phyloP scores from a whole-genome alignment of 1,140 invertebrate species.

The Hormaphis cornu region DNA sequence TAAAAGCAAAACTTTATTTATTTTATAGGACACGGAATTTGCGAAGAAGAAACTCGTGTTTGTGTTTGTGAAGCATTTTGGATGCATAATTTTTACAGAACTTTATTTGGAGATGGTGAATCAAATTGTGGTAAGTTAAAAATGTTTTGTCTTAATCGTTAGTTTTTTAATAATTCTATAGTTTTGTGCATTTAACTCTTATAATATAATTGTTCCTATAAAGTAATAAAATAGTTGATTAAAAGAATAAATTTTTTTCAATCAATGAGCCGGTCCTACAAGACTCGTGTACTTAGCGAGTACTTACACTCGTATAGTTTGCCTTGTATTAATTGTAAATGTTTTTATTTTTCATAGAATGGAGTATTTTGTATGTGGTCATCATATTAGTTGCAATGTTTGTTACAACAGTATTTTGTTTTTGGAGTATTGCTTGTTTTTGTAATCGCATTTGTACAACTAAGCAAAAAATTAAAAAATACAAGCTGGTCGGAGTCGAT shows the following conservation, averaged over 20 bases:
- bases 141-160: conserved; percentile 37
- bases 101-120: conserved; percentile 54
- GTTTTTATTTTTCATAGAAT: conserved; percentile 49
- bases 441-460: conserved; percentile 49
- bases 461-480: conserved; percentile 26
- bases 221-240: too few species aligned
- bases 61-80: conserved; percentile 92
- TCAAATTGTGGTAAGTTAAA: conserved; percentile 64
- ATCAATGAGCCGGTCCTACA: too few species aligned
- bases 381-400: conserved; percentile 59
- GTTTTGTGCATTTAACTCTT: too few species aligned
- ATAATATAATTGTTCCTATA: too few species aligned
- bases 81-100: conserved; percentile 72
- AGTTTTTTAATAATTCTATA: conserved; percentile 42
- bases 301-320: too few species aligned
- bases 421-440: conserved; percentile 62
- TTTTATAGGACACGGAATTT: conserved; percentile 66
- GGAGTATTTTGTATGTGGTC: conserved; percentile 80
- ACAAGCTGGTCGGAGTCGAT: conserved; percentile 16
- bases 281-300: too few species aligned
- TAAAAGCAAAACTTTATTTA: neutral
- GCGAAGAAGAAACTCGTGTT: conserved; percentile 68
- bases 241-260: too few species aligned
- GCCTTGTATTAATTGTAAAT: too few species aligned
- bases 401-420: conserved; percentile 52